These are phyloP conservation scores for Cremastinae sp. DNA, from an alignment of 2,888 invertebrate genomes.

Conservation along the genomic window DNA sequence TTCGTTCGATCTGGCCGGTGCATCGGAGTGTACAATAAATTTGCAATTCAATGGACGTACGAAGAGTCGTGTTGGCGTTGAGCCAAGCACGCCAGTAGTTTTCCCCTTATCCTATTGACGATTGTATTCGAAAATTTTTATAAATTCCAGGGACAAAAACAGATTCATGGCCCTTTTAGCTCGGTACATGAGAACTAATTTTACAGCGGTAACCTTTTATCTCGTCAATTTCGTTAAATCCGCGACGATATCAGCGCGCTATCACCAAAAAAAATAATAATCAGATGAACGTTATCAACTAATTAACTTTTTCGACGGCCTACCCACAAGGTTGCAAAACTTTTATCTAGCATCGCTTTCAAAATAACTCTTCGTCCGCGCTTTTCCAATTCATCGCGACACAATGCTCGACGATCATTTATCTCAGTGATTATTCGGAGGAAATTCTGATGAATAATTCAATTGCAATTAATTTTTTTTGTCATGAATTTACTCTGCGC, in stretches of 20 bases:
- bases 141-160: background rate
- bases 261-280: slow-evolving; percentile 37
- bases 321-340: too few species aligned
- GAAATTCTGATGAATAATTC: background rate
- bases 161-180: background rate
- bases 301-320: background rate
- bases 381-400: too few species aligned
- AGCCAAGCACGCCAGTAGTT: slow-evolving; percentile 51
- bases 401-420: too few species aligned
- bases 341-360: too few species aligned
- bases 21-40: slow-evolving; percentile 60
- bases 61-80: slow-evolving; percentile 29
- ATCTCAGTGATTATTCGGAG: too few species aligned
- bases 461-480: slow-evolving; percentile 1
- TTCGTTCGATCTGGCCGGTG: slow-evolving; percentile 22
- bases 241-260: background rate
- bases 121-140: slow-evolving; percentile 17
- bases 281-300: slow-evolving; percentile 46
- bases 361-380: too few species aligned
- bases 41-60: slow-evolving; percentile 53
- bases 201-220: background rate
- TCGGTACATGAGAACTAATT: slow-evolving; percentile 14
- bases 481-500: background rate
- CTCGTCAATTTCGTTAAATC: slow-evolving; percentile 3
- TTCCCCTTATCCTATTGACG: slow-evolving; percentile 11